Evolutionary conservation across 1,140 invertebrate species (phyloP).

Genomic region (Drosophila sp.): DNA sequence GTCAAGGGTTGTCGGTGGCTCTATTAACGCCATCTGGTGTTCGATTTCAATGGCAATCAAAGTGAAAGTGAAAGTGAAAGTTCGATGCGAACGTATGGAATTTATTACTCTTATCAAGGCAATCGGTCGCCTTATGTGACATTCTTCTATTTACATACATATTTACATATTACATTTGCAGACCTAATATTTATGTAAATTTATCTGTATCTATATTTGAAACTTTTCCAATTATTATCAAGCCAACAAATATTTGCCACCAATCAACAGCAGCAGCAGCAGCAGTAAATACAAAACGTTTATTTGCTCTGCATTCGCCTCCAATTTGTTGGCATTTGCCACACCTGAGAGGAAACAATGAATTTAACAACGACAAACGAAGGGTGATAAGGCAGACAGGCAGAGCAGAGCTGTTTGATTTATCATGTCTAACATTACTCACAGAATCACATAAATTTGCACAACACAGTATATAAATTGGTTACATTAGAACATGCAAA

Average conservation of each 20-base stretch:
- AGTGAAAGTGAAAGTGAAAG: neutral
- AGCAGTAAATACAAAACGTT: constrained; percentile 6
- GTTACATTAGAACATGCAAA: too few relatives aligned
- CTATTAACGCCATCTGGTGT: constrained; percentile 12
- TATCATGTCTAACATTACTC: neutral
- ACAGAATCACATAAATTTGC: too few relatives aligned
- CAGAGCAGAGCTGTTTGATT: neutral
- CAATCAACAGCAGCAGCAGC: constrained; percentile 1
- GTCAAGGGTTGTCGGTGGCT: constrained; percentile 9
- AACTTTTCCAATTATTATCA: constrained; percentile 1
- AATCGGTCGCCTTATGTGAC: neutral
- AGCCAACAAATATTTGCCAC: constrained; percentile 6
- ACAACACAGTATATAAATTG: too few relatives aligned
- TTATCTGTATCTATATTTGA: neutral
- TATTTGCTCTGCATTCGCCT: neutral
- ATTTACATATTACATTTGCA: constrained; percentile 8
- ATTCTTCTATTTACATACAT: neutral
- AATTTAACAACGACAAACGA: neutral
- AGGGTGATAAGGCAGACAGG: neutral
- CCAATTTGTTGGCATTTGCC: neutral
- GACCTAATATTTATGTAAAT: neutral
- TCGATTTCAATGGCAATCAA: constrained; percentile 9
- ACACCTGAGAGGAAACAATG: neutral
- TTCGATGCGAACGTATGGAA: neutral
- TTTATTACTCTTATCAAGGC: neutral